Evolutionary conservation across 2,113 vertebrate species (phyloP).

Genomic region (Oreochromis aureus): DNA sequence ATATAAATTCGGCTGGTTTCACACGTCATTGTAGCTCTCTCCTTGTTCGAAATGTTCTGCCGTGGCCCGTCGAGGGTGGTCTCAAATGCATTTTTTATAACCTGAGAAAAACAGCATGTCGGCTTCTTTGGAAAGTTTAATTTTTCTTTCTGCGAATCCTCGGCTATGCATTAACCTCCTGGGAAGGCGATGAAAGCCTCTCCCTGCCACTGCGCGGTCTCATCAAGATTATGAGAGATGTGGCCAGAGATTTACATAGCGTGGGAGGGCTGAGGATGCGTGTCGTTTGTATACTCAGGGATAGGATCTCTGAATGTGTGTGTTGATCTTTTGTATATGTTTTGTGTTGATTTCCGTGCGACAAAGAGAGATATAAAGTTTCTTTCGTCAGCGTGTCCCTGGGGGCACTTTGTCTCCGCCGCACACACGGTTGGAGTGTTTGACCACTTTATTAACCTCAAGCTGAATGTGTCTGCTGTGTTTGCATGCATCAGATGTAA

Average conservation of each 20-base stretch:
- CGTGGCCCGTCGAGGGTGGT: not conserved
- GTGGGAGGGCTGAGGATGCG: not conserved
- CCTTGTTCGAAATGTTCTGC: not conserved
- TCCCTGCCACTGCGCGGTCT: constrained; percentile 4
- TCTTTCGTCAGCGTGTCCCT: not conserved
- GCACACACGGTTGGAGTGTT: not conserved
- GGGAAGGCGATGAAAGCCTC: constrained; percentile 18
- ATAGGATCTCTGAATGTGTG: not conserved
- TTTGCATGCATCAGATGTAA: not conserved
- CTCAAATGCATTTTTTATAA: constrained; percentile 41
- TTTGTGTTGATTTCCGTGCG: not conserved
- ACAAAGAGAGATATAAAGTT: not conserved
- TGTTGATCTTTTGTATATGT: not conserved
- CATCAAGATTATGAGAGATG: constrained; percentile 27
- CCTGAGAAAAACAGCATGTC: not conserved
- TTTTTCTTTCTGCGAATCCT: constrained; percentile 13
- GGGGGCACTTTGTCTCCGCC: not conserved
- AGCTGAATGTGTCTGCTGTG: not conserved
- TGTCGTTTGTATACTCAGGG: not conserved
- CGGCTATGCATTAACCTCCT: not conserved
- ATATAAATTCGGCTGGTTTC: not conserved
- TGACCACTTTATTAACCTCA: not conserved
- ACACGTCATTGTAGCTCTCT: not conserved
- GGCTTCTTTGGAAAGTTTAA: constrained; percentile 16
- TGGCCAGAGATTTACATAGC: constrained; percentile 25